Base-by-base conservation (phyloP, 2,888 invertebrate genomes). In the Nymphalis c-album region DNA sequence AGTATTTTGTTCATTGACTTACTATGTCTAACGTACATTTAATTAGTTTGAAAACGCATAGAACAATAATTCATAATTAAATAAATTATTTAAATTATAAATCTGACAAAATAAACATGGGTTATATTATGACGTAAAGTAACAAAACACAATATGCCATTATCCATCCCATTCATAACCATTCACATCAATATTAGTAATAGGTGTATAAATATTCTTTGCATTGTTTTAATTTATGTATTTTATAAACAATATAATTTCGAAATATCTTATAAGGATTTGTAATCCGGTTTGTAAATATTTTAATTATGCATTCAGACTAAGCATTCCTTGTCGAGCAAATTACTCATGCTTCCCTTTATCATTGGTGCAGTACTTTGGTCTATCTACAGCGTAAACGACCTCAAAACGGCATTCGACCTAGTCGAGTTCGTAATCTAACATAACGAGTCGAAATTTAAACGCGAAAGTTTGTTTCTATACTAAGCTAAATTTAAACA, bases 341-440 rank as follows among this genome's bases (percentile, higher is more conserved):
- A 76, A 81, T 80, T 81, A 82, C 78, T 80, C 83, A 81, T 75
- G 71, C 74, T 77, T 81, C 78, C 78, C 80, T 80, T 80, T 81
- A 80, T 80, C 76, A 76, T 68, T 71, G 77, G 45, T 57, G 63
- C 76, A 80, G 78, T 80, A 82, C 79, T 80, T 82, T 76, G 80
- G 77, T 77, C 78, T 83, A 77, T 78, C 79, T 81, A 84, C 80
- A 82, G 80, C 83, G 84, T 81, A 87, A 91, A 91, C 91, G 91
- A 91, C 91, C 91, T 92, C 88, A 91, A 91, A 90, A 86, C 84
- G 87, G 89, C 87, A 89, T 90, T 90, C 90, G 88, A 88, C 90
- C 91, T 91, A 91, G 89, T 87, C 87, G 84, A 85, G 83, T 70
- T 79, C 85, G 89, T 90, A 90, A 89, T 88, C 85, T 84, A 88